Base-by-base conservation (phyloP, 1,140 invertebrate genomes). In the Telenomus remus region DNA sequence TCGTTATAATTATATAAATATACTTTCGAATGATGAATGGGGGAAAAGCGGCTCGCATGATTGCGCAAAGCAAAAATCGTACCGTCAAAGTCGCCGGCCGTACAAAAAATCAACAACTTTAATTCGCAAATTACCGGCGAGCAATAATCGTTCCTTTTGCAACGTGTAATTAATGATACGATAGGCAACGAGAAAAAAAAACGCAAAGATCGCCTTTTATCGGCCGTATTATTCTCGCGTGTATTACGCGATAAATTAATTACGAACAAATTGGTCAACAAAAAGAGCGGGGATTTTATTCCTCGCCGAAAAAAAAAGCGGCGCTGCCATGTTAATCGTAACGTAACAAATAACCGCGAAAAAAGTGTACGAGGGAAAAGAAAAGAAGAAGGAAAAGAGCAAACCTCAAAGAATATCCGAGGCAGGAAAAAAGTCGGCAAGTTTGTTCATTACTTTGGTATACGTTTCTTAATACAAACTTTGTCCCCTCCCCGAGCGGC, bases 1-100 rank as follows among this genome's bases (percentile, higher is more conserved):
- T 60, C 55, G 65, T 69, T 69, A 69, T 69, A 60, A 70, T 60
- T 69, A 60, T 69, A 60, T 60, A 68, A 68, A 68, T 68, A 54
- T 61, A 55, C 56, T 60, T 69, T 69, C 56, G 39, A 69, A 27
- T 27, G 19, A 60, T 35, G 50, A 27, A 53, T 27, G 43, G 39
- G 13, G 54, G 15, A 43, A 53, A 50, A 27, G 19, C 43, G 12
- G 49, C 13, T 70, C 56, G 56, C 35, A 53, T 49, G 50, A 61
- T 70, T 70, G 56, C 56, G 50, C 66, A 70, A 70, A 49, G 50
- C 56, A 44, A 34, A 60, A 70, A 70, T 70, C 60, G 60, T 56
- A 70, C 54, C 66, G 49, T 55, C 19, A 3, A 27, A 70, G 35
- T 48, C 13, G 49, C 13, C 13, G 15, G 42, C 39, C 11, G 10